Conservation (phyloP, 2,888 invertebrate species). For the Dryobotodes eremita region DNA sequence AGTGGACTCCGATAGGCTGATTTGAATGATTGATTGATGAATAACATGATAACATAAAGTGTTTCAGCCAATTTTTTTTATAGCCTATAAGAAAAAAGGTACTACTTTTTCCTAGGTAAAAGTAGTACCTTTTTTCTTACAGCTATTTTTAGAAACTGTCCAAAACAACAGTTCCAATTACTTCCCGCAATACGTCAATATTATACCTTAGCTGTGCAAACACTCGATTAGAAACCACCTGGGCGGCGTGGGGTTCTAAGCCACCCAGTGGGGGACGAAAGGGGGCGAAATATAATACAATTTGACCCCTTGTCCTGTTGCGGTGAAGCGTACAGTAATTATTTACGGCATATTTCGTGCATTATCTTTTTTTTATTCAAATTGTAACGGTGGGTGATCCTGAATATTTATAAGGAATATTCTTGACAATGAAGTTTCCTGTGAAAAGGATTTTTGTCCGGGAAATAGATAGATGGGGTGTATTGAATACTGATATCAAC, state of each 20-base stretch:
- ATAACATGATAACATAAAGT: not conserved
- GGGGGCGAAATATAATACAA: slow-evolving; percentile 31
- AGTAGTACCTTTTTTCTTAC: too few relatives aligned
- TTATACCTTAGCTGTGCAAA: slow-evolving; percentile 47
- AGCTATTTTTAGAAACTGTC: slow-evolving; percentile 19
- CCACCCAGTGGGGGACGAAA: not conserved
- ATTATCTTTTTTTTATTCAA: slow-evolving; percentile 28
- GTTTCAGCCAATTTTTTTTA: not conserved
- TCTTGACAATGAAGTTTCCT: not conserved
- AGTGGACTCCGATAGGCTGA: too few relatives aligned
- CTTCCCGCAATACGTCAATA: slow-evolving; percentile 7
- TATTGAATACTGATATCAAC: not conserved
- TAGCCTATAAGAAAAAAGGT: not conserved
- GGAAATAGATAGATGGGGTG: not conserved
- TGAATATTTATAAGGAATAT: not conserved
- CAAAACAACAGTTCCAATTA: slow-evolving; percentile 38
- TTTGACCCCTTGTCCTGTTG: slow-evolving; percentile 36
- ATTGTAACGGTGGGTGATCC: not conserved
- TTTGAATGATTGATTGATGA: too few relatives aligned
- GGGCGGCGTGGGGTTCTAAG: slow-evolving; percentile 18
- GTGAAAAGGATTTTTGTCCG: not conserved
- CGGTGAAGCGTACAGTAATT: slow-evolving; percentile 27
- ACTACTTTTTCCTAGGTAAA: not conserved
- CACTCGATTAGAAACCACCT: slow-evolving; percentile 39
- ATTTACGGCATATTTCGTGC: slow-evolving; percentile 10